phyloP scores from a whole-genome alignment of 1,140 invertebrate genomes.

The Ceratina calcarata region DNA sequence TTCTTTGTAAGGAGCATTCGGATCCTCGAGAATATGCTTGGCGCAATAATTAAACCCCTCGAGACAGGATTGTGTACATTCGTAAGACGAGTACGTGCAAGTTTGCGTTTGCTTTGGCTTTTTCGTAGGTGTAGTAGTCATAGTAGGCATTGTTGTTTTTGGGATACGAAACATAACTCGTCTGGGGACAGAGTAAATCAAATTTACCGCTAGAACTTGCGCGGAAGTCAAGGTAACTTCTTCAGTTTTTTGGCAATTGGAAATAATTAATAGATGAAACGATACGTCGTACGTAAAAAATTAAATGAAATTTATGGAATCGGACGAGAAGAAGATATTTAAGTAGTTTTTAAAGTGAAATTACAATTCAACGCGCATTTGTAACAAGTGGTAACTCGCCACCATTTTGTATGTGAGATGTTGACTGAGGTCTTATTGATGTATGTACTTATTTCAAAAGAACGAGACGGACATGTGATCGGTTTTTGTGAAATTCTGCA shows the following conservation, averaged over 20 bases:
- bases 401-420: slow-evolving; percentile 50
- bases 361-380: neutral
- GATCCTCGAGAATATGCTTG: slow-evolving; percentile 90
- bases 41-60: slow-evolving; percentile 88
- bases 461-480: slow-evolving; percentile 46
- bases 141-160: slow-evolving; percentile 65
- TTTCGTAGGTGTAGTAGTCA: slow-evolving; percentile 51
- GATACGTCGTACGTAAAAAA: neutral
- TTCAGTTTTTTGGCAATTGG: neutral
- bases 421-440: slow-evolving; percentile 44
- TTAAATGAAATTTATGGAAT: neutral
- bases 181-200: neutral
- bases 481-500: slow-evolving; percentile 40
- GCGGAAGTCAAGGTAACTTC: slow-evolving; percentile 21
- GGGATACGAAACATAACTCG: slow-evolving; percentile 72
- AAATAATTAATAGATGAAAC: neutral
- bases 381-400: slow-evolving; percentile 41
- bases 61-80: slow-evolving; percentile 82
- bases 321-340: too few species aligned
- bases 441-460: slow-evolving; percentile 44
- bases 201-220: slow-evolving; percentile 33
- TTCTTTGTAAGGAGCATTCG: slow-evolving; percentile 88
- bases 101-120: slow-evolving; percentile 58
- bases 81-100: slow-evolving; percentile 80
- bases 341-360: neutral